Percentiles rank a stretch among this genome's conserved stretches.
phyloP scores from a whole-genome alignment of 2,888 invertebrate genomes.

The Mayetiola destructor region DNA sequence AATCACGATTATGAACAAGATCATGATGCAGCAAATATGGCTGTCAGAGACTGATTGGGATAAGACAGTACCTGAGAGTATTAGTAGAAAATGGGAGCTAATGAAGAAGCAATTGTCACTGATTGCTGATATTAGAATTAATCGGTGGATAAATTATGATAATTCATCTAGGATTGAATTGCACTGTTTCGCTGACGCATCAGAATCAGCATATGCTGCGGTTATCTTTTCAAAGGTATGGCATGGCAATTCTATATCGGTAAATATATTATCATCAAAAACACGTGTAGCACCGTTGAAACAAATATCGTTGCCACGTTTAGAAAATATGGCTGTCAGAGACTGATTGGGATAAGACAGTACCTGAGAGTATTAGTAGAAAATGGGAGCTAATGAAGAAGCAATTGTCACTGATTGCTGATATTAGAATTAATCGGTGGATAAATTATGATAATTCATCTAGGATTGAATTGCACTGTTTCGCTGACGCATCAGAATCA shows the following conservation, averaged over 20 bases:
- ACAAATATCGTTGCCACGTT: conserved; percentile 21
- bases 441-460: neutral
- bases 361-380: neutral
- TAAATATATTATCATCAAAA: conserved; percentile 15
- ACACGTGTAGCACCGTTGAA: conserved; percentile 16
- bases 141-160: conserved; percentile 12
- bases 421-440: conserved; percentile 15
- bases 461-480: conserved; percentile 16
- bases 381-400: conserved; percentile 15
- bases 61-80: conserved; percentile 12
- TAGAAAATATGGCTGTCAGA: conserved; percentile 17
- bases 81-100: conserved; percentile 12
- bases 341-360: conserved; percentile 17
- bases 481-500: conserved; percentile 16
- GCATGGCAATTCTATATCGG: neutral
- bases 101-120: conserved; percentile 7
- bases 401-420: neutral
- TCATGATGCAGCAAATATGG: conserved; percentile 18
- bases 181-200: conserved; percentile 18
- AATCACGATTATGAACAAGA: conserved; percentile 16
- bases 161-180: neutral
- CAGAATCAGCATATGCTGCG: conserved; percentile 11
- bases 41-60: conserved; percentile 16
- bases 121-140: conserved; percentile 12
- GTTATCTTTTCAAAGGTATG: conserved; percentile 13